Base-by-base conservation (phyloP, 1,140 invertebrate species). In the Drosophila mauritiana region DNA sequence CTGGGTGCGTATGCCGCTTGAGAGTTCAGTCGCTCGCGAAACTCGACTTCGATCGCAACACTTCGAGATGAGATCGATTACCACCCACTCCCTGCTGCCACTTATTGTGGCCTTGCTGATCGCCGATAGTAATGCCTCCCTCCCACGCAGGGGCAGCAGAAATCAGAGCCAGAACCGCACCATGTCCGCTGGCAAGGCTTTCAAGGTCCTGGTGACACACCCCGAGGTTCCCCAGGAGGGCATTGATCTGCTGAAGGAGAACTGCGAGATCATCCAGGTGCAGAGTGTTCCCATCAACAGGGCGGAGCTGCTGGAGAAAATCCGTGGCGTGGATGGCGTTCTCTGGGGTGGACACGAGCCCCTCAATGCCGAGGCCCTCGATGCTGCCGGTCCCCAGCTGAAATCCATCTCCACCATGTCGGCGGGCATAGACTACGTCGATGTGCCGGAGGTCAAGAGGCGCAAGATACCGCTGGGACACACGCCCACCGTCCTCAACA, bases 361-460 rank as follows among this genome's bases (percentile, higher is more conserved):
- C 69, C 95, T 97, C 74, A 95, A 98, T 90, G 93, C 94, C 11
- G 95, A 97, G 82, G 77, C 97, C 7, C 73, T 98, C 17, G 93
- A 96, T 78, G 93, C 93, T 0, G 94, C 94, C 91, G 97, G 97
- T 34, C 93, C 95, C 7, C 94, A 95, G 46, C 91, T 98, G 48
- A 97, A 97, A 93, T 96, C 98, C 1, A 94, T 99, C 25, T 95
- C 95, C 0, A 98, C 98, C 5, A 97, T 98, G 94, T 98, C 98
- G 1, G 98, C 98, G 11, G 98, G 91, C 52, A 94, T 96, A 84
- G 96, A 97, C 85, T 97, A 96, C 86, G 94, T 98, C 39, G 95
- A 97, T 91, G 78, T 97, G 2, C 76, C 92, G 1, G 95, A 95
- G 89, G 93, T 97, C 20, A 96, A 95, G 91, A 93, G 93, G 43